Evolutionary conservation across 2,888 invertebrate species (phyloP), one percentile per base, ranked within the genome.

Genomic region (Asteroscopus sphinx): DNA sequence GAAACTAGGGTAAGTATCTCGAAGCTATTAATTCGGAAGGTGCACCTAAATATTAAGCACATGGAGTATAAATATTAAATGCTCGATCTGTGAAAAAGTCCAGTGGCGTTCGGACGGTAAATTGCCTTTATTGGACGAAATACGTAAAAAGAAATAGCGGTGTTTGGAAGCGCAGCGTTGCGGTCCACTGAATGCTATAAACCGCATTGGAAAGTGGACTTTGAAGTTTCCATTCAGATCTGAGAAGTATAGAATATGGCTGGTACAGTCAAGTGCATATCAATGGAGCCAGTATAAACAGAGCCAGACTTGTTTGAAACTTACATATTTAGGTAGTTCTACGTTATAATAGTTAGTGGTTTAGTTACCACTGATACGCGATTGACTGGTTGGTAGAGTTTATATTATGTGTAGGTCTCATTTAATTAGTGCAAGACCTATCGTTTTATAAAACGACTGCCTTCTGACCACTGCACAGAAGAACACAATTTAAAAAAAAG

Each of bases 41-140:
- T 52, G 56, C 44, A 57, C 73, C 48, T 76, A 77, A 77, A 77
- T 77, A 66, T 73, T 73, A 74, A 73, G 70, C 53, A 53, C 66
- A 62, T 48, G 32, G 58, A 48, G 41, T 59, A 79, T 77, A 71
- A 79, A 79, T 81, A 80, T 77, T 73, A 68, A 76, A 80, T 66
- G 69, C 37, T 48, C 59, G 66, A 52, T 54, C 55, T 68, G 52
- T 70, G 69, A 69, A 74, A 74, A 73, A 76, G 59, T 74, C 68
- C 48, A 55, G 55, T 57, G 68, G 67, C 59, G 75, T 74, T 61
- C 60, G 75, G 64, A 65, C 74, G 69, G 71, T 69, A 76, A 79
- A 82, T 80, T 79, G 77, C 61, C 68, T 76, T 72, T 81, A 82
- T 81, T 79, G 78, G 59, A 58, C 67, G 57, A 81, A 76, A 69